Base-by-base conservation (phyloP, 2,888 invertebrate genomes). In the Diarsia rubi region DNA sequence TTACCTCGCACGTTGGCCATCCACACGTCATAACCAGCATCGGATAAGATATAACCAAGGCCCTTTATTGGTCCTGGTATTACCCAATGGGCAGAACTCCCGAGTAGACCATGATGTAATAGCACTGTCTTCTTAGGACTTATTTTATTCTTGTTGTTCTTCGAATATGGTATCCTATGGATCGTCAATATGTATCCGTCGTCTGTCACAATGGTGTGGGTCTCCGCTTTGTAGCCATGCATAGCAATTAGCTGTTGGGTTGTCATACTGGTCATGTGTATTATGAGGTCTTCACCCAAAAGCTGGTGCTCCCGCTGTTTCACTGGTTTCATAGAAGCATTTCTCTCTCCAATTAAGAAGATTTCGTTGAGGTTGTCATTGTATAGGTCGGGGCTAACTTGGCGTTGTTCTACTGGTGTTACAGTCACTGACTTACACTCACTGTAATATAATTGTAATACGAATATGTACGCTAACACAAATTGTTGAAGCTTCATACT, bases 1-100 rank as follows among this genome's bases (percentile, higher is more conserved):
- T 98, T 99, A 0, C 99, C 99, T 84, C 99, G 96, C 19, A 97
- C 97, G 92, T 99, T 99, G 2, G 98, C 98, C 86, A 99, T 88
- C 99, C 99, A 99, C 0, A 98, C 98, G 86, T 98, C 98, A 86
- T 98, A 98, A 5, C 98, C 98, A 8, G 95, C 94, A 81, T 98
- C 97, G 0, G 98, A 97, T 70, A 98, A 95, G 89, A 97, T 97
- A 94, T 97, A 98, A 79, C 94, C 98, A 97, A 94, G 94, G 88
- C 95, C 97, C 89, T 97, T 97, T 73, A 97, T 94, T 3, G 97
- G 97, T 37, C 98, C 98, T 69, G 97, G 95, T 9, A 98, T 59
- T 9, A 59, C 11, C 59, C 59, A 59, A 59, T 59, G 59, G 3
- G 19, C 27, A 19, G 59, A 59, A 4, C 59, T 59, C 1, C 59